Conservation (phyloP, 2,113 vertebrate species). For the Paracanthobrama guichenoti region DNA sequence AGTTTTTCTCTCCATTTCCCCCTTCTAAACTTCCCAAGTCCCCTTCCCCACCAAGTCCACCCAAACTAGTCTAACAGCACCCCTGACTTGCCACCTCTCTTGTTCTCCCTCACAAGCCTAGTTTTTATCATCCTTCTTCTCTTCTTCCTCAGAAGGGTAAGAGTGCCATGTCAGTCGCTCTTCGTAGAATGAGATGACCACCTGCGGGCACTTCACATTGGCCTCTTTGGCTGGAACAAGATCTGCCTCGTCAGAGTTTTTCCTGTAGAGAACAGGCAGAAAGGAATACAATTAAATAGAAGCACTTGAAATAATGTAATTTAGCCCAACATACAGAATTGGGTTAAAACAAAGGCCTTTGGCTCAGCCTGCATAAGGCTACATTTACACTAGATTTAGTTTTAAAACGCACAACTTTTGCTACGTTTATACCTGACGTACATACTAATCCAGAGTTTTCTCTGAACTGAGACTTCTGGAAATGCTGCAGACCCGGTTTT, state of each 20-base stretch:
- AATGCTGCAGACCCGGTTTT: too few relatives aligned
- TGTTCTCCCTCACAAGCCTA: conserved; percentile 56
- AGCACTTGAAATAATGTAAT: background rate
- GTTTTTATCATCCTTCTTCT: conserved; percentile 95
- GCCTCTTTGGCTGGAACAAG: conserved; percentile 97
- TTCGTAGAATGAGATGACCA: conserved; percentile 98
- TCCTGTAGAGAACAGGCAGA: conserved; percentile 74
- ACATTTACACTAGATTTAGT: too few relatives aligned
- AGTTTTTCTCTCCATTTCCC: conserved; percentile 3
- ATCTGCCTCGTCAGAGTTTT: conserved; percentile 94
- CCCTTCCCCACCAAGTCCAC: background rate
- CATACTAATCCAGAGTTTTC: too few relatives aligned
- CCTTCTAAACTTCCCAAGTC: background rate
- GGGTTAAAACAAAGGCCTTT: background rate
- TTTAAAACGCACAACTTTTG: too few relatives aligned
- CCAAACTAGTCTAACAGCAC: background rate
- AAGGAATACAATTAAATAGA: background rate
- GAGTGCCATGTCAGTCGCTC: conserved; percentile 97
- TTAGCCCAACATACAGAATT: background rate
- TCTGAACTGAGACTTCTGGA: too few relatives aligned
- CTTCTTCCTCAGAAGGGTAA: conserved; percentile 94
- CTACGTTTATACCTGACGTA: too few relatives aligned
- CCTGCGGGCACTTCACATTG: conserved; percentile 96
- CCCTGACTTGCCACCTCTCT: background rate
- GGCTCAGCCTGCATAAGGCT: background rate